A percentile compares a stretch with the other conserved stretches of the same genome.
Conservation (phyloP, 2,113 vertebrate species). For the Halcyon malimbica region DNA sequence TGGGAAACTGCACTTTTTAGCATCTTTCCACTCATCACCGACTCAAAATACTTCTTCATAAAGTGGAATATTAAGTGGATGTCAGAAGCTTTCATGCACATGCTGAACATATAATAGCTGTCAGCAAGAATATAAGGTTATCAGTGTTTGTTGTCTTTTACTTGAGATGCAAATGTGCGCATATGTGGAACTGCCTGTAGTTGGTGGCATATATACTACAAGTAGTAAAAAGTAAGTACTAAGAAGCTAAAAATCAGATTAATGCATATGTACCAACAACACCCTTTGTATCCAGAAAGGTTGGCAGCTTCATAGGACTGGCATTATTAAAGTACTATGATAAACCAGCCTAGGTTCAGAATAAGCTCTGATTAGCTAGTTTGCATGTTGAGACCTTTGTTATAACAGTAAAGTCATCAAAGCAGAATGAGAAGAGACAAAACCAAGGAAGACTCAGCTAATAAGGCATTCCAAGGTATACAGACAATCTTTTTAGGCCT, state of each 20-base stretch:
- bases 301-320: background rate
- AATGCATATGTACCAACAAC: background rate
- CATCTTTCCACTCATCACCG: background rate
- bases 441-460: background rate
- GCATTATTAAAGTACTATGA: slow-evolving; percentile 2
- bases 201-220: background rate
- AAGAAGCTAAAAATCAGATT: background rate
- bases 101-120: background rate
- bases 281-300: background rate
- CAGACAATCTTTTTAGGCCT: background rate
- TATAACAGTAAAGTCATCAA: background rate
- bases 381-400: background rate
- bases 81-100: background rate
- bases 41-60: background rate
- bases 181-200: background rate
- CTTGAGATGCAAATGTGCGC: background rate
- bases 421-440: background rate
- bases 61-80: background rate
- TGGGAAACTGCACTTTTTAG: background rate
- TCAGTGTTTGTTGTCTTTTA: background rate
- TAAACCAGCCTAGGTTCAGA: background rate
- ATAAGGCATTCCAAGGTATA: background rate
- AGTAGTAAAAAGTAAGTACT: background rate
- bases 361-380: background rate
- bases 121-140: background rate